A percentile compares a stretch with the other conserved stretches of the same genome.
Evolutionary conservation across 2,888 invertebrate genomes (phyloP).

Genomic region (Thereva unica): DNA sequence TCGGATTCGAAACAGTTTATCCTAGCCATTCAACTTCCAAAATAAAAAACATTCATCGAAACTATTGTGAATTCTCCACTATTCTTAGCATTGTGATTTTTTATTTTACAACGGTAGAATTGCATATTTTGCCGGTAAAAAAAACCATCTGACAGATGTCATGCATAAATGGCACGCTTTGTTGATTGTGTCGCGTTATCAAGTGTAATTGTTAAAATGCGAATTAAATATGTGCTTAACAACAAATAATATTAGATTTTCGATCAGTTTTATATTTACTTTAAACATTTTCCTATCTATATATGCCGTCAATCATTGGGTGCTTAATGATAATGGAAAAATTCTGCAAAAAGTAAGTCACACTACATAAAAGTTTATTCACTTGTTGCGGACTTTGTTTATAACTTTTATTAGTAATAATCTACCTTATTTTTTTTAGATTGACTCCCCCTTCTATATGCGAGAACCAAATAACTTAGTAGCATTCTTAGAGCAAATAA

Average conservation of each 20-base stretch:
- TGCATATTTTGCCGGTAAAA: no score
- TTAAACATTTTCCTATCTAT: conserved; percentile 35
- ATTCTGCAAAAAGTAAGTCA: conserved; percentile 50
- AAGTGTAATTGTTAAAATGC: no score
- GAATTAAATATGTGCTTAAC: not conserved
- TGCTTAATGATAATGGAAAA: conserved; percentile 51
- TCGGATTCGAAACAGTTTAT: no score
- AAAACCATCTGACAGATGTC: no score
- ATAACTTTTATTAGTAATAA: not conserved
- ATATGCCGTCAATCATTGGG: conserved; percentile 51
- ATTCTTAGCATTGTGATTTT: no score
- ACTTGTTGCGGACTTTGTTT: conserved; percentile 17
- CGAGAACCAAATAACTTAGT: conserved; percentile 54
- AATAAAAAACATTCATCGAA: no score
- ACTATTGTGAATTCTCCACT: no score
- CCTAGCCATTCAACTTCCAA: no score
- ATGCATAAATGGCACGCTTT: no score
- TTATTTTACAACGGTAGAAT: no score
- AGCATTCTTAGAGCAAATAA: conserved; percentile 55
- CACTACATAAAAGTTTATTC: not conserved
- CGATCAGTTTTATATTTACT: conserved; percentile 7
- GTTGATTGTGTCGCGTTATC: no score
- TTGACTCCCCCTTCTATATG: conserved; percentile 55
- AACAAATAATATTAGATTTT: conserved; percentile 5
- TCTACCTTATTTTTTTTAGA: conserved; percentile 41